phyloP scores from a whole-genome alignment of 2,113 vertebrate species.

The Onychostruthus taczanowskii region DNA sequence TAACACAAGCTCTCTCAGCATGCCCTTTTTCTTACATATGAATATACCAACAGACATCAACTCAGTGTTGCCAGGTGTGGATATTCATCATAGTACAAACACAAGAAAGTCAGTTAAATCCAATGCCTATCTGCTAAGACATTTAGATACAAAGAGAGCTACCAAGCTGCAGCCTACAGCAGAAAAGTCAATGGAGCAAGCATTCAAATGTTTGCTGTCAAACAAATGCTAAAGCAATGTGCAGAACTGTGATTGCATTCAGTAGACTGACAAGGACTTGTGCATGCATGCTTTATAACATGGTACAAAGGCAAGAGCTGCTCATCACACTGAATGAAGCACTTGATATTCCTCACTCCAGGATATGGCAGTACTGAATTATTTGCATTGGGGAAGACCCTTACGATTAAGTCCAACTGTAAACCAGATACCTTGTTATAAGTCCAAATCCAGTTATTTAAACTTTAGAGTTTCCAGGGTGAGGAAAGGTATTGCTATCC shows the following conservation, averaged over 20 bases:
- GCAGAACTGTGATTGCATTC: neutral
- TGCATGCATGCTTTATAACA: neutral
- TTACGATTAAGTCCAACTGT: neutral
- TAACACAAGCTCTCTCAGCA: neutral
- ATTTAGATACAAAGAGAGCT: neutral
- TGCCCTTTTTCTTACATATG: neutral
- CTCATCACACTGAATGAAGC: neutral
- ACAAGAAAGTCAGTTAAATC: neutral
- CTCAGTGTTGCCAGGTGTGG: neutral
- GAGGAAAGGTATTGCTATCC: neutral
- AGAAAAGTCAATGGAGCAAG: neutral
- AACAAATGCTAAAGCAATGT: neutral
- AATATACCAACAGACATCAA: neutral
- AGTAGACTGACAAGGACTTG: neutral
- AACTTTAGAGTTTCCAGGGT: neutral
- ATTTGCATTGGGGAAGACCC: neutral
- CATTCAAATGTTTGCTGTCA: neutral
- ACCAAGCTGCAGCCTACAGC: neutral
- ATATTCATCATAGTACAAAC: neutral
- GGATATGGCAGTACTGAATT: neutral
- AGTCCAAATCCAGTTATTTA: neutral
- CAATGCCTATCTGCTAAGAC: neutral
- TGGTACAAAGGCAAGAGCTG: neutral
- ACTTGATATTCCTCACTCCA: neutral
- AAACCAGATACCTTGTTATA: neutral